Conservation (phyloP, 2,888 invertebrate genomes). For the Harpagoxenus sublaevis region DNA sequence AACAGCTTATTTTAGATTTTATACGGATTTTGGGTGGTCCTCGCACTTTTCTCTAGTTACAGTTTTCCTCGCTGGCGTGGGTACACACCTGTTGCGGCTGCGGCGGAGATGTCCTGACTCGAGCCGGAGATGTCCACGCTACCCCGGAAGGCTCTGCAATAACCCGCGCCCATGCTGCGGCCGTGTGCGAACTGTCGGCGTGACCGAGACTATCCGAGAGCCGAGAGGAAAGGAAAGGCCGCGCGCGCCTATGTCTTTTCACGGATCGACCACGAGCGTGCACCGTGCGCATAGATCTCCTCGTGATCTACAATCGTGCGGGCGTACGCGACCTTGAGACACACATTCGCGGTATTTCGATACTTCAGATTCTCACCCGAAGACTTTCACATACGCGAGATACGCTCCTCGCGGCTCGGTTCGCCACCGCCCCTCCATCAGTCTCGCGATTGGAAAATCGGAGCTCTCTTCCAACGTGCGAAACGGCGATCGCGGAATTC, state of each 20-base stretch:
- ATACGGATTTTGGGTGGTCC: background rate
- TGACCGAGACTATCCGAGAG: background rate
- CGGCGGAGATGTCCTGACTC: background rate
- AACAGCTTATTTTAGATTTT: background rate
- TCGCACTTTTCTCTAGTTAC: background rate
- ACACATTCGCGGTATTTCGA: background rate
- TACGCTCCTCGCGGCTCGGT: no score
- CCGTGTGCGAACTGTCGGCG: background rate
- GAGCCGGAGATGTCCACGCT: background rate
- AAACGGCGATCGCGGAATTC: background rate
- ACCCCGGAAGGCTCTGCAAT: constrained; percentile 12
- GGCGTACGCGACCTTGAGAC: constrained; percentile 14
- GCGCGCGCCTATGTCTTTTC: no score
- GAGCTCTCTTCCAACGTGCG: no score
- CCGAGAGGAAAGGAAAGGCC: background rate
- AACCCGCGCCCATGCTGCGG: constrained; percentile 23
- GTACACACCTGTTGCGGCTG: constrained; percentile 50
- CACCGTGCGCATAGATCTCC: background rate
- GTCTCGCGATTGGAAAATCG: background rate
- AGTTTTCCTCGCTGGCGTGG: background rate
- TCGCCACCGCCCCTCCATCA: background rate
- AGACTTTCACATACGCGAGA: constrained; percentile 28
- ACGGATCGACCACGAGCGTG: background rate
- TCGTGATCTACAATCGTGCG: background rate
- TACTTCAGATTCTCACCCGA: background rate